Percentiles rank a stretch among this genome's conserved stretches.
Evolutionary conservation across 2,888 invertebrate species (phyloP).

Genomic region (Thecophora atra): DNA sequence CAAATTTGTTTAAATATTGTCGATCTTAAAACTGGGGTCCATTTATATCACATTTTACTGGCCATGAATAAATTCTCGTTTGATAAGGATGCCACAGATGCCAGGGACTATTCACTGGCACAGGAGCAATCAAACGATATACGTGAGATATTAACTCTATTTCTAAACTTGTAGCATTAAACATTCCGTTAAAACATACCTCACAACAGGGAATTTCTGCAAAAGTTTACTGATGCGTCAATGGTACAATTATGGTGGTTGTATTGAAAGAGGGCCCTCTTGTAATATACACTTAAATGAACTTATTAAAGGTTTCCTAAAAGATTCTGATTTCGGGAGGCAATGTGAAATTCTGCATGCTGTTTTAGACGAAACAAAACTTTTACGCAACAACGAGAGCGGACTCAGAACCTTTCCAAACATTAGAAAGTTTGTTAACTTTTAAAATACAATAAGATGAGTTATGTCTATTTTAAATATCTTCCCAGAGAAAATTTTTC

Average conservation of each 20-base stretch:
- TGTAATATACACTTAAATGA: conserved; percentile 74
- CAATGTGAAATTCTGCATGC: conserved; percentile 70
- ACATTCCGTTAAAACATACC: not conserved
- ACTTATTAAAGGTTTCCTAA: conserved; percentile 73
- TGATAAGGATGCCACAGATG: conserved; percentile 32
- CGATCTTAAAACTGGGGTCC: conserved; percentile 59
- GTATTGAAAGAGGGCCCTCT: conserved; percentile 72
- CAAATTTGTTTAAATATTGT: conserved; percentile 54
- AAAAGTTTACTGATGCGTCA: conserved; percentile 72
- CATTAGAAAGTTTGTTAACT: conserved; percentile 69
- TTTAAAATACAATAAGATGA: not conserved
- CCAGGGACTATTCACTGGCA: conserved; percentile 36
- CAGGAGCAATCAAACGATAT: conserved; percentile 51
- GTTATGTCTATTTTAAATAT: not conserved
- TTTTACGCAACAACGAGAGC: conserved; percentile 70
- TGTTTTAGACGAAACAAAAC: conserved; percentile 69
- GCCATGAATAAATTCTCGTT: conserved; percentile 51
- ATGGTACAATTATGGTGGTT: conserved; percentile 75
- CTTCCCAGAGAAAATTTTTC: conserved; percentile 70
- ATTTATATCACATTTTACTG: conserved; percentile 56
- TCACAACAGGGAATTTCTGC: conserved; percentile 63
- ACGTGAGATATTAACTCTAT: conserved; percentile 49
- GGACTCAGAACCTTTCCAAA: conserved; percentile 71
- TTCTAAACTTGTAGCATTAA: not conserved
- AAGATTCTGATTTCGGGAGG: conserved; percentile 70